phyloP scores from a whole-genome alignment of 2,113 vertebrate species.

The Plestiodon gilberti region DNA sequence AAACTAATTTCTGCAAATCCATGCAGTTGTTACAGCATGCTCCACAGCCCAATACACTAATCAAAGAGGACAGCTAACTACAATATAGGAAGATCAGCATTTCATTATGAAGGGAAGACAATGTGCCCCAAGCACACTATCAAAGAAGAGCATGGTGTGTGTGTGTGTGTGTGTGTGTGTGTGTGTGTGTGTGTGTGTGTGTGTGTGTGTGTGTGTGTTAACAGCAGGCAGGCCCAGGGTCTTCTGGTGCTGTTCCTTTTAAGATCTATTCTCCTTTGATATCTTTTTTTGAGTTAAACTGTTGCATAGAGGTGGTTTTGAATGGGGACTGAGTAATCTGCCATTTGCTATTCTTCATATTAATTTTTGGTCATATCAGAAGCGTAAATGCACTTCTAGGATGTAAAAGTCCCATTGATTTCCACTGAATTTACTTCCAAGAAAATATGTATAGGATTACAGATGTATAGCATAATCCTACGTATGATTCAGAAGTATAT shows the following conservation, averaged over 20 bases:
- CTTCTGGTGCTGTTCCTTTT: neutral
- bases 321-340: neutral
- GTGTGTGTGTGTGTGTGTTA: neutral
- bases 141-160: neutral
- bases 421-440: neutral
- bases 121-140: slow-evolving; percentile 10
- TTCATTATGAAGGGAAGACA: slow-evolving; percentile 59
- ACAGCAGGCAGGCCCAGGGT: neutral
- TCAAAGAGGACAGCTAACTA: slow-evolving; percentile 62
- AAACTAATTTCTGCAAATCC: slow-evolving; percentile 68
- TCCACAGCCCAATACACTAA: slow-evolving; percentile 60
- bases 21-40: slow-evolving; percentile 54
- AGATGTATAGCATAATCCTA: no score
- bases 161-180: neutral
- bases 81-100: slow-evolving; percentile 57
- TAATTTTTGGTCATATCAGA: neutral
- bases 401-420: neutral
- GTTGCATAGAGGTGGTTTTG: neutral
- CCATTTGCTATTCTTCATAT: neutral
- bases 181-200: neutral
- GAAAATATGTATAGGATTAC: no score
- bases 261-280: neutral
- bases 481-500: no score
- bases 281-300: neutral
- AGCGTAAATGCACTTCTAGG: neutral